Conservation (phyloP, 2,797 vertebrate species). For the Smutsia temminckii region DNA sequence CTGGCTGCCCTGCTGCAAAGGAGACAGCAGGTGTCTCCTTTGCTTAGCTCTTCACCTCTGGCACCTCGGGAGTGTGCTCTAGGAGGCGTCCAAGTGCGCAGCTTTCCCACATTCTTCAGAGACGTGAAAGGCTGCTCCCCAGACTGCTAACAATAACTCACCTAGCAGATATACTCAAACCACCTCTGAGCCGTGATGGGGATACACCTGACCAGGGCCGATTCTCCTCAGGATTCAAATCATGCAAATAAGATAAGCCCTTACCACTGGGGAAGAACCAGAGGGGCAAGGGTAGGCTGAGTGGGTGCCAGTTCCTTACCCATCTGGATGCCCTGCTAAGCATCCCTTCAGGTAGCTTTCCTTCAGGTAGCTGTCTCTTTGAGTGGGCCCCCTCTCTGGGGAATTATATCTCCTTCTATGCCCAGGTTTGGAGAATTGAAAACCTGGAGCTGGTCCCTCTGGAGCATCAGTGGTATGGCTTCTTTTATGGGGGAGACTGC, state of each 20-base stretch:
- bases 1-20: neutral
- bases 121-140: neutral
- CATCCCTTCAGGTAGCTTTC: too few species aligned
- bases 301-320: neutral
- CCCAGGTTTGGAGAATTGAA: slow-evolving; percentile 93
- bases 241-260: slow-evolving; percentile 22
- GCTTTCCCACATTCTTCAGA: neutral
- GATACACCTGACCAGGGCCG: neutral
- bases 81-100: neutral
- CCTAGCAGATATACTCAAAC: slow-evolving; percentile 35
- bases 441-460: slow-evolving; percentile 90
- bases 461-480: slow-evolving; percentile 85
- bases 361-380: neutral
- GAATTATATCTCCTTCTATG: neutral
- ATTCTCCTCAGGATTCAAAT: slow-evolving; percentile 46
- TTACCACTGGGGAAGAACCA: neutral
- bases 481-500: slow-evolving; percentile 94
- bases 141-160: neutral
- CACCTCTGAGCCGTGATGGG: neutral
- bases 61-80: neutral
- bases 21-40: neutral
- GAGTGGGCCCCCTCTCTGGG: neutral
- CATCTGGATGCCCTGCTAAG: neutral
- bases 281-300: neutral
- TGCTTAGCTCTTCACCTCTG: neutral